phyloP scores from a whole-genome alignment of 2,113 vertebrate genomes.

The Atherinomorus stipes region DNA sequence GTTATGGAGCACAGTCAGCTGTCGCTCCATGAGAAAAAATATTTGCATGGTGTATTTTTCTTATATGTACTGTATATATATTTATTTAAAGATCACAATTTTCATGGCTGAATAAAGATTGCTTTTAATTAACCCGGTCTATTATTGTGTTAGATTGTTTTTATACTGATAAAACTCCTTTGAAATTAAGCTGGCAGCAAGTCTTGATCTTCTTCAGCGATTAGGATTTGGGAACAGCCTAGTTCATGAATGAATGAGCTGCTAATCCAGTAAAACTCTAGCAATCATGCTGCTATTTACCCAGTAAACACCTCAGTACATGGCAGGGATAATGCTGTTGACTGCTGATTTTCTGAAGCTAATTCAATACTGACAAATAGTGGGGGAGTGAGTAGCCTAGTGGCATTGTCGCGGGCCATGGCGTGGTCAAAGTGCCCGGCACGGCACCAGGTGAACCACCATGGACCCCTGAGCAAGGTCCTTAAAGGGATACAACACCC shows the following conservation, averaged over 20 bases:
- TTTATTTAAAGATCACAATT: conserved; percentile 53
- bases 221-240: conserved; percentile 23
- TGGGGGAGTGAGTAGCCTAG: too few species aligned
- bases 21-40: neutral
- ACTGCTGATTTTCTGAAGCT: conserved; percentile 27
- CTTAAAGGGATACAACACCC: too few species aligned
- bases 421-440: too few species aligned
- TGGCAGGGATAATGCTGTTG: conserved; percentile 30
- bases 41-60: too few species aligned
- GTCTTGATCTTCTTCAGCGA: conserved; percentile 36
- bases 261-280: conserved; percentile 60
- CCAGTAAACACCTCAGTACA: conserved; percentile 47
- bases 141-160: conserved; percentile 46
- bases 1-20: neutral
- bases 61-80: too few species aligned
- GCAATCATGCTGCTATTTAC: conserved; percentile 51
- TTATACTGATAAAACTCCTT: conserved; percentile 21
- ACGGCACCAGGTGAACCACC: too few species aligned
- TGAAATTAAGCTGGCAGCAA: conserved; percentile 38
- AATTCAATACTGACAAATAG: conserved; percentile 29
- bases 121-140: conserved; percentile 67
- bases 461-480: too few species aligned
- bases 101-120: conserved; percentile 19
- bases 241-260: conserved; percentile 36
- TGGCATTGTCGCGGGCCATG: too few species aligned